Evolutionary conservation across 2,113 vertebrate genomes (phyloP).

Genomic region (Corythaixoides concolor): DNA sequence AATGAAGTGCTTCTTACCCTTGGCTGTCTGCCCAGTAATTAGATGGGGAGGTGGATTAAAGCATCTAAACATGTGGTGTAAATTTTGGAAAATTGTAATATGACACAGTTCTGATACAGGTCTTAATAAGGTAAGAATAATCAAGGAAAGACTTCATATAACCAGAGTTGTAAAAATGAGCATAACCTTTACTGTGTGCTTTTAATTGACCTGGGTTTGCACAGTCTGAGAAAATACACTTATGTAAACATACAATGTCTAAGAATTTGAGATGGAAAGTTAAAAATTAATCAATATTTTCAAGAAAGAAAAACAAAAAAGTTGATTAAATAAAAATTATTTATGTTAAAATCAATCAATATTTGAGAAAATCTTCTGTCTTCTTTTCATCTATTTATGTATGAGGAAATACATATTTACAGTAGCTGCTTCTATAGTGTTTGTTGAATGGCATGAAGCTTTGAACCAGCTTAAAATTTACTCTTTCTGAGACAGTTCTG

Average conservation of each 20-base stretch:
- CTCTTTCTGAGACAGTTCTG: neutral
- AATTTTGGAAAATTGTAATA: neutral
- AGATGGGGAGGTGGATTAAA: neutral
- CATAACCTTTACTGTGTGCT: neutral
- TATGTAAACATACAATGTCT: neutral
- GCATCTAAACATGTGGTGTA: neutral
- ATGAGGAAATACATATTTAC: slow-evolving; percentile 64
- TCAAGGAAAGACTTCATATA: neutral
- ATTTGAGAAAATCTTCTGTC: slow-evolving; percentile 20
- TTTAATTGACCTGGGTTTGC: neutral
- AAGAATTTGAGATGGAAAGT: neutral
- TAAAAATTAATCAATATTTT: slow-evolving; percentile 54
- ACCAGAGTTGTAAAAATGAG: neutral
- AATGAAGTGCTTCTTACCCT: neutral
- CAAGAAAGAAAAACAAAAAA: slow-evolving; percentile 15
- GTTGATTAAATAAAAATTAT: slow-evolving; percentile 54
- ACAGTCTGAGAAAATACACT: neutral
- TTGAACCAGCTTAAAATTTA: slow-evolving; percentile 49
- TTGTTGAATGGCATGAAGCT: slow-evolving; percentile 50
- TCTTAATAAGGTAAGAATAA: neutral
- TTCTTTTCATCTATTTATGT: slow-evolving; percentile 70
- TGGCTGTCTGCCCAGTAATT: slow-evolving; percentile 2
- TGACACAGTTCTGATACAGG: neutral
- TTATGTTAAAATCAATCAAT: slow-evolving; percentile 55
- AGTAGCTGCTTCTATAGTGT: slow-evolving; percentile 25